Evolutionary conservation across 2,113 vertebrate genomes (phyloP), one percentile per base, ranked within the genome.

Genomic region (Hippocampus guttulatus): DNA sequence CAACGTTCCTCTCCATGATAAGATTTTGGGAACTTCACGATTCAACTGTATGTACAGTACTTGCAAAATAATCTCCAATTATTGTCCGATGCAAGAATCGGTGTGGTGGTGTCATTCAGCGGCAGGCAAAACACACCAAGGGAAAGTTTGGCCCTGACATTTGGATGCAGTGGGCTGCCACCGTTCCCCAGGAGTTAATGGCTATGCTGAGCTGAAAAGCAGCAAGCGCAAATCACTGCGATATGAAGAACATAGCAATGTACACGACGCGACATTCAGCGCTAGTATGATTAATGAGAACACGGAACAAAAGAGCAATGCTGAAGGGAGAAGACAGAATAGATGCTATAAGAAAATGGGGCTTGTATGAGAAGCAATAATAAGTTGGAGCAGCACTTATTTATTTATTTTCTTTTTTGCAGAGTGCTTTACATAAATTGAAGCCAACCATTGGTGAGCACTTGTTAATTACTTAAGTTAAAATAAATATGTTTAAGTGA

Each of bases 101-200:
- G 33, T 68, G 64, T 21, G 67, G 64, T 69, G n/a, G 64, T 71
- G 25, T 69, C 41, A 74, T 73, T 61, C 12, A 77, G 78, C 75
- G 73, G 45, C 38, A 41, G 63, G 78, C 80, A 78, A 84, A 83
- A 81, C 49, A 71, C 70, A 73, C 77, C 33, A 38, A 70, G 80
- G 74, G 64, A 70, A 68, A 70, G 66, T 79, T 74, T 79, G 81
- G 79, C 75, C 41, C 73, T 76, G 64, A 84, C 80, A 84, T 84
- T 75, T 81, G 84, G 70, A 79, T 79, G 68, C 75, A 75, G 52
- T 45, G 62, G 45, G 76, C 75, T 47, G 41, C 75, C 67, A 78
- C 30, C 73, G 68, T 75, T 80, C 70, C 64, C 74, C 64, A 16
- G 40, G 64, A 45, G 21, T 65, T 60, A 64, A 43, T 21, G 70